Percentiles rank a stretch among this genome's conserved stretches.
Conservation (phyloP, 2,113 vertebrate genomes). For the Mirounga angustirostris region DNA sequence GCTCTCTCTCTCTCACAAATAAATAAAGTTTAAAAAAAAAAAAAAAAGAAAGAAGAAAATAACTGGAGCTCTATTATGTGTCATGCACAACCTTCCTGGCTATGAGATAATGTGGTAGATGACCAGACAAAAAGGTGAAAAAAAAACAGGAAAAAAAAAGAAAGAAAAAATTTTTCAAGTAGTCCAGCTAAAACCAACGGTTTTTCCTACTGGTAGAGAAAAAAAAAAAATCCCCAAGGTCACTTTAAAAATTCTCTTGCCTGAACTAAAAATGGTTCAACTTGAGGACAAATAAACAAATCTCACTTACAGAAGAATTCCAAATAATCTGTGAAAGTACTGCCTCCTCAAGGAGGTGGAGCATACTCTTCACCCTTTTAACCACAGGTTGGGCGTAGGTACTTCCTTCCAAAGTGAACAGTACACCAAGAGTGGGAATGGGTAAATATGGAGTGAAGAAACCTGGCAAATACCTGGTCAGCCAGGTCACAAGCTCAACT, state of each 20-base stretch:
- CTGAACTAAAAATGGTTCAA: background rate
- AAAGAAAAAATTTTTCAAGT: background rate
- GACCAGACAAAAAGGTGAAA: background rate
- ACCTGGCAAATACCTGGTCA: background rate
- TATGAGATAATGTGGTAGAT: background rate
- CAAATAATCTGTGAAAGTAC: background rate
- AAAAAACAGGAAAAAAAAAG: background rate
- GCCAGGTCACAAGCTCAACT: background rate
- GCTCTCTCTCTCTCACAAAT: too few relatives aligned
- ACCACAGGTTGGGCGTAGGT: too few relatives aligned
- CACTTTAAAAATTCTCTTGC: slow-evolving; percentile 13
- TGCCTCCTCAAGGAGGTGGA: background rate
- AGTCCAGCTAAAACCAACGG: background rate
- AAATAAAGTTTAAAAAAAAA: too few relatives aligned
- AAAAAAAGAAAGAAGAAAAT: background rate
- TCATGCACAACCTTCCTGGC: background rate
- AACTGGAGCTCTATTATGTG: background rate
- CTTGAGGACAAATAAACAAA: background rate
- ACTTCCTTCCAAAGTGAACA: background rate
- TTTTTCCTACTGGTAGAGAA: background rate
- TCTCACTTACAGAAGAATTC: background rate
- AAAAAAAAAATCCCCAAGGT: background rate
- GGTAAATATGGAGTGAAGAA: background rate
- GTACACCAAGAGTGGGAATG: background rate
- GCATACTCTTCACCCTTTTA: background rate